phyloP scores from a whole-genome alignment of 2,113 vertebrate genomes.

The Erpornis zantholeuca region DNA sequence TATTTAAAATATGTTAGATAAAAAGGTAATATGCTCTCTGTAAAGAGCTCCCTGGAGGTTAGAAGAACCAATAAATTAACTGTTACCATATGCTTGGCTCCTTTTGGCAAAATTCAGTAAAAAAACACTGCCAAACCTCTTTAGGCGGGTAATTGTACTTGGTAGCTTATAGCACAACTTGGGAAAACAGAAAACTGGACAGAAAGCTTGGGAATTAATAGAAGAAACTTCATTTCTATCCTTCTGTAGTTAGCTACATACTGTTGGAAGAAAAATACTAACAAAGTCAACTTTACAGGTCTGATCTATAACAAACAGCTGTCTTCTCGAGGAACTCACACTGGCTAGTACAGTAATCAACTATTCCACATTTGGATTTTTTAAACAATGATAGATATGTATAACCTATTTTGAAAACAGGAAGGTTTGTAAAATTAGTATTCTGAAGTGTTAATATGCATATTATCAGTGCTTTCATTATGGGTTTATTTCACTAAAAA shows the following conservation, averaged over 20 bases:
- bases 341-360: background rate
- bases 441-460: background rate
- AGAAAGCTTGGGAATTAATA: conserved; percentile 18
- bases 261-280: background rate
- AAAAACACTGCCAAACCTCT: conserved; percentile 54
- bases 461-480: background rate
- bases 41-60: conserved; percentile 60
- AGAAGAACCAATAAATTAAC: conserved; percentile 65
- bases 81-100: conserved; percentile 64
- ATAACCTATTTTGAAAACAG: background rate
- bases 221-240: background rate
- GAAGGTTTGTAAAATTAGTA: background rate
- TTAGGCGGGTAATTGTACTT: conserved; percentile 23
- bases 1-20: conserved; percentile 64
- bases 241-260: background rate
- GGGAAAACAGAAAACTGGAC: background rate
- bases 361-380: background rate
- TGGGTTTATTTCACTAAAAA: background rate
- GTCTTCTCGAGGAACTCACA: background rate
- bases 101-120: conserved; percentile 62
- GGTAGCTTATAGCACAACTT: conserved; percentile 35
- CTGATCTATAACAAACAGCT: background rate
- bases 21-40: conserved; percentile 61
- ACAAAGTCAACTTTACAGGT: background rate
- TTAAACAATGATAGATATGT: background rate